Conservation (phyloP, 1,140 invertebrate species). For the Notospermus geniculatus region DNA sequence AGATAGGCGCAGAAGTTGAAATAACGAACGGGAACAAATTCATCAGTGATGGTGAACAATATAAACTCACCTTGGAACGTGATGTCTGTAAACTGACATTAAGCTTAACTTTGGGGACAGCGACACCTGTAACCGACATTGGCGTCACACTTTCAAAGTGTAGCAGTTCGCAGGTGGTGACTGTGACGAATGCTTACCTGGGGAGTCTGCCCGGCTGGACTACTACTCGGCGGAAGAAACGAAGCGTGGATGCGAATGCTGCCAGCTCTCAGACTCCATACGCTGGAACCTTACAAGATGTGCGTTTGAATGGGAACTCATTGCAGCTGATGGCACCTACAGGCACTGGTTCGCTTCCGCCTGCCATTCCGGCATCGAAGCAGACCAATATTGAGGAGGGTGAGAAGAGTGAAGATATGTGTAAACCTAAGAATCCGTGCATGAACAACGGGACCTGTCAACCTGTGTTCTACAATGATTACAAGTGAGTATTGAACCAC, state of each 20-base stretch:
- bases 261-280: neutral
- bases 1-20: slow-evolving; percentile 52
- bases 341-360: slow-evolving; percentile 11
- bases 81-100: neutral
- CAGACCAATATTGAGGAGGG: slow-evolving; percentile 69
- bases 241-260: neutral
- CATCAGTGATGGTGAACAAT: slow-evolving; percentile 5
- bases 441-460: slow-evolving; percentile 43
- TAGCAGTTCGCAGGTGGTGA: neutral
- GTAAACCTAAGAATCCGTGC: slow-evolving; percentile 41
- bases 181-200: neutral
- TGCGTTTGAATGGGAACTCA: slow-evolving; percentile 67
- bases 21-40: neutral
- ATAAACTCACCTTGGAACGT: neutral
- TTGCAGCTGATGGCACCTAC: slow-evolving; percentile 60
- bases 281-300: slow-evolving; percentile 89
- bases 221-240: neutral
- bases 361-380: neutral
- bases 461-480: slow-evolving; percentile 50
- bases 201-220: slow-evolving; percentile 2
- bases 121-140: neutral
- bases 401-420: slow-evolving; percentile 77
- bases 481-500: slow-evolving; percentile 64
- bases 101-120: neutral
- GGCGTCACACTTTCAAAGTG: neutral